Conservation (phyloP, 2,797 vertebrate genomes). For the Lagorchestes hirsutus region DNA sequence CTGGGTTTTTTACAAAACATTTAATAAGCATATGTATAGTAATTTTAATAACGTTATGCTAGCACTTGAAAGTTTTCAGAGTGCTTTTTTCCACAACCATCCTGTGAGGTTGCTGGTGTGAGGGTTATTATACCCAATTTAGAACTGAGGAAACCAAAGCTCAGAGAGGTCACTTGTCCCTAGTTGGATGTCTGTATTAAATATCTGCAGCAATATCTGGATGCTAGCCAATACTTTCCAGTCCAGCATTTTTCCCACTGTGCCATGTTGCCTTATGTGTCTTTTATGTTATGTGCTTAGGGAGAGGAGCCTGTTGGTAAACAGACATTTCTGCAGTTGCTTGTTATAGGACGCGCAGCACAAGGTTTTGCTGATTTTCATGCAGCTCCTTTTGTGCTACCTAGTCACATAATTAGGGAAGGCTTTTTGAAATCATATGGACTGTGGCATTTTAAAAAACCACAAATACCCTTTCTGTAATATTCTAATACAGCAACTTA, state of each 20-base stretch:
- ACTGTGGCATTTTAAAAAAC: neutral
- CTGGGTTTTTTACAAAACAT: neutral
- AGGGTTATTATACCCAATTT: neutral
- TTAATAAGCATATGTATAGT: neutral
- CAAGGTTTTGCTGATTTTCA: neutral
- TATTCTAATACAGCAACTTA: neutral
- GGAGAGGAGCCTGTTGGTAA: neutral
- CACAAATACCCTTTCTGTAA: fast-evolving
- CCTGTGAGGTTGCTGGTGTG: neutral
- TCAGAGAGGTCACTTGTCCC: neutral
- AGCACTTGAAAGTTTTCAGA: neutral
- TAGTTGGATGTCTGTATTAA: neutral
- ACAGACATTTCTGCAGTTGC: neutral
- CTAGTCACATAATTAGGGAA: neutral
- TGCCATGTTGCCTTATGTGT: neutral
- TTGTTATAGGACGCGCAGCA: neutral
- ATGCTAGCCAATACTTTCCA: neutral
- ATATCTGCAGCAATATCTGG: neutral
- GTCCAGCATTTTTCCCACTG: neutral
- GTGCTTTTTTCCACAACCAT: neutral
- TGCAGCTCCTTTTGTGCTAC: neutral
- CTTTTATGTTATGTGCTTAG: neutral
- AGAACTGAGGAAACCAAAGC: neutral
- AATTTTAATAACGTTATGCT: neutral
- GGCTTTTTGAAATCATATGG: neutral